These are phyloP conservation scores for Argyresthia albistria DNA, from an alignment of 2,888 invertebrate species.

Conservation along the genomic window DNA sequence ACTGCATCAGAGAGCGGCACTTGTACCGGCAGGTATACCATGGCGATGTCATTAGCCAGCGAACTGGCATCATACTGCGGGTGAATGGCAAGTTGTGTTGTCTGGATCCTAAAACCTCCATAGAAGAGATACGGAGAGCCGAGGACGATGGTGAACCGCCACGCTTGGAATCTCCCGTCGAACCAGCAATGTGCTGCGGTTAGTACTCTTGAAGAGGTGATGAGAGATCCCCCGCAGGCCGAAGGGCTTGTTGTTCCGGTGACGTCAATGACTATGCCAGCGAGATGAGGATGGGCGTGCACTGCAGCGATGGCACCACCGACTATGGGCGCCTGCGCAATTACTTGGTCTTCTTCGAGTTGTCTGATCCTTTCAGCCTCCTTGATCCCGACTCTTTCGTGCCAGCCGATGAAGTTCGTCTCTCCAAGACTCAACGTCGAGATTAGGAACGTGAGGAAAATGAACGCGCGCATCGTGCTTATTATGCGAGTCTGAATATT, in stretches of 20 bases:
- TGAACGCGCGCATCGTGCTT: no score
- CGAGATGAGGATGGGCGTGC: slow-evolving; percentile 42
- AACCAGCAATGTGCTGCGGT: slow-evolving; percentile 57
- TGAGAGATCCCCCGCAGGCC: slow-evolving; percentile 45
- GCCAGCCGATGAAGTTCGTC: slow-evolving; percentile 25
- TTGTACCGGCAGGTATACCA: slow-evolving; percentile 31
- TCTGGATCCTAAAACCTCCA: slow-evolving; percentile 35
- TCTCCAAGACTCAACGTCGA: no score
- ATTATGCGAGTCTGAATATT: no score
- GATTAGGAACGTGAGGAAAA: no score
- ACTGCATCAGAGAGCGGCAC: slow-evolving; percentile 28
- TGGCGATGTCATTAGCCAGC: slow-evolving; percentile 47
- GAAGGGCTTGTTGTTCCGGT: slow-evolving; percentile 29
- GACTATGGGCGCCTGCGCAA: slow-evolving; percentile 26
- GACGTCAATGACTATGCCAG: slow-evolving; percentile 40
- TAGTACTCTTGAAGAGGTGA: slow-evolving; percentile 31
- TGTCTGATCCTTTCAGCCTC: slow-evolving; percentile 31
- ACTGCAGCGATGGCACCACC: slow-evolving; percentile 39
- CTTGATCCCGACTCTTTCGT: slow-evolving; percentile 34
- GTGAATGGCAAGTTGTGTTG: slow-evolving; percentile 29
- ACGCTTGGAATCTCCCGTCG: slow-evolving; percentile 39
- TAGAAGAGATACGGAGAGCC: slow-evolving; percentile 41
- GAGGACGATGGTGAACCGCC: slow-evolving; percentile 39
- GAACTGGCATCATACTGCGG: slow-evolving; percentile 31
- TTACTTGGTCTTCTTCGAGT: slow-evolving; percentile 18